Evolutionary conservation across 2,797 vertebrate species (phyloP).

Genomic region (Hippopotamyrus pictus): DNA sequence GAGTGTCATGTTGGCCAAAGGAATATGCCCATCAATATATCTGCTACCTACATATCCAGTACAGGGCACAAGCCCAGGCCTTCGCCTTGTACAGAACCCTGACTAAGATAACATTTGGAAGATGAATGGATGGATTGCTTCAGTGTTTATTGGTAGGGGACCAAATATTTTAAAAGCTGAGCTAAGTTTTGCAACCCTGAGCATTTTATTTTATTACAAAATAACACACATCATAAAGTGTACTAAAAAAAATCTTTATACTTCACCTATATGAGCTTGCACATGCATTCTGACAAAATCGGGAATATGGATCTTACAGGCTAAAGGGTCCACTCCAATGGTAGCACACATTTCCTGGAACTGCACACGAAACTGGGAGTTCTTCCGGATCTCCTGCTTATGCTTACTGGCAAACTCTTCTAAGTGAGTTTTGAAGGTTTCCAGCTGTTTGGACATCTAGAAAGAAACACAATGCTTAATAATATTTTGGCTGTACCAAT

Average conservation of each 20-base stretch:
- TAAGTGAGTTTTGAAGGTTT: slow-evolving; percentile 88
- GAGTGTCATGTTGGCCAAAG: background rate
- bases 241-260: background rate
- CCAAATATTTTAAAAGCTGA: background rate
- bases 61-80: background rate
- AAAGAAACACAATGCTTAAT: slow-evolving; percentile 21
- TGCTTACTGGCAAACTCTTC: slow-evolving; percentile 97
- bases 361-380: slow-evolving; percentile 83
- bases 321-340: slow-evolving; percentile 90
- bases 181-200: background rate
- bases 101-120: background rate
- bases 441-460: slow-evolving; percentile 95
- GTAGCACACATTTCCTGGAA: slow-evolving; percentile 98
- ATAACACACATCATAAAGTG: background rate
- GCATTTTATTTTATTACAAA: background rate
- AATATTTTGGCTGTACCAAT: background rate
- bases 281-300: background rate
- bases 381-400: slow-evolving; percentile 94
- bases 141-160: background rate
- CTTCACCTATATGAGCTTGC: background rate
- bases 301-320: slow-evolving; percentile 67
- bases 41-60: background rate
- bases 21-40: background rate
- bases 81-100: background rate
- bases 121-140: background rate